Percentiles rank a stretch among this genome's conserved stretches.
Conservation (phyloP, 1,140 invertebrate species). For the Apis dorsata region DNA sequence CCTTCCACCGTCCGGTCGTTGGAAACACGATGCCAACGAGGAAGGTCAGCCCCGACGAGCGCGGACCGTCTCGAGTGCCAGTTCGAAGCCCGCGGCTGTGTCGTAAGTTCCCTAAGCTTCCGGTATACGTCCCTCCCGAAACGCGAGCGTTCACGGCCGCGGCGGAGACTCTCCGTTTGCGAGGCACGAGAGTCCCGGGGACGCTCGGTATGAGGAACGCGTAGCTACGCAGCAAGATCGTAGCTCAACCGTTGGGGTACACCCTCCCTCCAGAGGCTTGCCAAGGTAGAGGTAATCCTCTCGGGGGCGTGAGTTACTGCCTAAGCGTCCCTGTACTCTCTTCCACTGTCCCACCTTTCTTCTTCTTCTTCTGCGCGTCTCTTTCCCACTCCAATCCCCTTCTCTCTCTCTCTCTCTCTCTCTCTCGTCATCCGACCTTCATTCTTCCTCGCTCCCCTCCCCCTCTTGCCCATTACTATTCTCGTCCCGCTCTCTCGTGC, state of each 20-base stretch:
- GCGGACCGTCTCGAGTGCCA: background rate
- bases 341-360: constrained; percentile 56
- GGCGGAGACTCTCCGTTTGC: constrained; percentile 69
- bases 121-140: constrained; percentile 49
- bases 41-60: background rate
- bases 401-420: constrained; percentile 33
- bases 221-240: constrained; percentile 80
- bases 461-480: constrained; percentile 15
- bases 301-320: constrained; percentile 81
- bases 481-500: constrained; percentile 41
- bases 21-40: constrained; percentile 17
- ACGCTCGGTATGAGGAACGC: constrained; percentile 81
- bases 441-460: constrained; percentile 28
- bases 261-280: constrained; percentile 72
- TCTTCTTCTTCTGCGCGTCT: background rate
- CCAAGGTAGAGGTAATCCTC: constrained; percentile 80
- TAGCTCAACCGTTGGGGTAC: constrained; percentile 78
- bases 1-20: constrained; percentile 7
- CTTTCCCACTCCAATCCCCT: constrained; percentile 15
- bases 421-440: background rate
- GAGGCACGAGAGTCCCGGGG: constrained; percentile 69
- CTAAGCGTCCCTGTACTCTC: constrained; percentile 68
- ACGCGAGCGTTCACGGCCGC: constrained; percentile 54
- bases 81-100: constrained; percentile 47
- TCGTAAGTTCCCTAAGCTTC: constrained; percentile 57